Conservation (phyloP, 2,797 vertebrate genomes). For the Alfaro cultratus region DNA sequence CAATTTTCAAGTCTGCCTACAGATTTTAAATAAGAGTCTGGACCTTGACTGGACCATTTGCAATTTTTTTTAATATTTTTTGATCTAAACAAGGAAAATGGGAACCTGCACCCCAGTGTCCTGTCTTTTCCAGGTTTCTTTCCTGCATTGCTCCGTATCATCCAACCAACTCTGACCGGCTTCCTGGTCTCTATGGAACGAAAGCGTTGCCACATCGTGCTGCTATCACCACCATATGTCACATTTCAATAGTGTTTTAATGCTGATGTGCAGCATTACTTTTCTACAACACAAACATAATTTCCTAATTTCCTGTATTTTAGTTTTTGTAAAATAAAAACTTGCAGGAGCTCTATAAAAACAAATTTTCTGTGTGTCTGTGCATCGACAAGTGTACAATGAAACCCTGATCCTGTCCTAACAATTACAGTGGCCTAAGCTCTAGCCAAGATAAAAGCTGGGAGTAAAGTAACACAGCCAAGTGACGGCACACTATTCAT, state of each 20-base stretch:
- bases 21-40: background rate
- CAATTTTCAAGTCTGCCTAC: background rate
- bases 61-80: background rate
- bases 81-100: background rate
- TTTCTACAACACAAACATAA: background rate
- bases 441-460: background rate
- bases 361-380: background rate
- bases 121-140: background rate
- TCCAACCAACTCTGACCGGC: background rate
- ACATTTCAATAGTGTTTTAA: background rate
- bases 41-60: background rate
- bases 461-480: constrained; percentile 11
- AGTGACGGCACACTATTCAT: constrained; percentile 15
- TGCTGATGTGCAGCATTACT: background rate
- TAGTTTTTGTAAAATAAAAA: background rate
- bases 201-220: background rate
- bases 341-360: background rate
- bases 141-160: background rate
- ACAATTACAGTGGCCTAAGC: background rate
- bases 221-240: background rate
- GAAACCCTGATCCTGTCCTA: background rate
- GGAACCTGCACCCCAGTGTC: background rate
- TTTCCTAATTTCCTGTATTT: background rate
- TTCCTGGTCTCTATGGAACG: background rate
- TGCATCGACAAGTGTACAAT: background rate